Evolutionary conservation across 2,797 vertebrate genomes (phyloP), one percentile per base, ranked within the genome.

Genomic region (Poecilia gillii): DNA sequence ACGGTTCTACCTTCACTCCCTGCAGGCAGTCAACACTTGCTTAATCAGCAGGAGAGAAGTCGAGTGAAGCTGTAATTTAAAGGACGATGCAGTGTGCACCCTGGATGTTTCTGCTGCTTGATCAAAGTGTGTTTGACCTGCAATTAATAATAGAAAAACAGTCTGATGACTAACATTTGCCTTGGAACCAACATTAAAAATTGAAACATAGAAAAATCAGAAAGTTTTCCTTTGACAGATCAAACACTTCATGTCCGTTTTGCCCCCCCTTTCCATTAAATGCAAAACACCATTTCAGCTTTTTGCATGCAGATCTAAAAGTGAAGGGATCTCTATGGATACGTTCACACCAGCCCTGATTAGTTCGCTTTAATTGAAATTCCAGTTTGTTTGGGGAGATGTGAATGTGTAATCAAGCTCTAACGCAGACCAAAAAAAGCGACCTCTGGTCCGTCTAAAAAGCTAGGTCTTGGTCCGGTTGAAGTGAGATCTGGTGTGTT

Each of bases 1-100:
- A 92, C 93, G 87, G 90, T 89, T 89, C 90, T 79, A 85, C 78
- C 78, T 59, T 88, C 76, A 74, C 43, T 88, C 77, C 91, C 86
- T 80, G 75, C 80, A 92, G 89, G 84, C 84, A 84, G 79, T 80
- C 84, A 82, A 77, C 53, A 85, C 78, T 45, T 85, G 78, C 89
- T 87, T 89, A 81, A 85, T 91, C 83, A 87, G 87, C 84, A 80
- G 70, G 45, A 87, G 78, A 77, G 64, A 77, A 72, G 74, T 53
- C n/a, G 57, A 59, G 53, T 39, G 80, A 76, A 84, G 45, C 86
- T 90, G 82, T 85, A 82, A 91, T 93, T 92, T 85, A 85, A 90
- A 90, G 76, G 59, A 85, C 55, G 53, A 64, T 51, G 82, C 47
- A 47, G n/a, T 51, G 3, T 53, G 49, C 78, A 82, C 68, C 68